Base-by-base conservation (phyloP, 37 sponge, comb jelly and placozoan species). In the Aphrocallistes beatrix region DNA sequence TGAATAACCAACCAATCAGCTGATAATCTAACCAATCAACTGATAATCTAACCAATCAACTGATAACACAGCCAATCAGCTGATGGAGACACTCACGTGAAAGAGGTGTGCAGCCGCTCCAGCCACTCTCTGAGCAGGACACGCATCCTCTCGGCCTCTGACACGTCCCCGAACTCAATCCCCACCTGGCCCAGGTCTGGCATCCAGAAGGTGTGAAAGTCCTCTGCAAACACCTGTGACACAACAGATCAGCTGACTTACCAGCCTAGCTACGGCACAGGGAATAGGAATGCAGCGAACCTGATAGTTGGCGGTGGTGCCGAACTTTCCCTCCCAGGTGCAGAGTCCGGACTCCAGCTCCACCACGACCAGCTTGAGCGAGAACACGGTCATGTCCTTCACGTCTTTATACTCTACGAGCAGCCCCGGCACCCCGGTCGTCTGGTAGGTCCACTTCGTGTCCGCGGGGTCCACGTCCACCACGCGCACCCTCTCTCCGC, bases 201-300 rank as follows among this genome's bases (percentile, higher is more conserved):
- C 37, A 51, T 36, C 39, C 48, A 25, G 49, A 93, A 93, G 30
- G 91, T 85, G 83, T 93, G 93, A 49, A 93, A 93, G 88, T 86
- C 88, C 75, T 60, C 75, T 13, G 75, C 75, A 13, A 60, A 32
- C 21, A 60, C 75, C 75, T 60, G n/a, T n/a, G 34, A 13, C 75
- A 60, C 32, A 21, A 3, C 75, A 60, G 3, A n/a, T n/a, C n/a
- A n/a, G n/a, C n/a, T n/a, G n/a, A n/a, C n/a, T n/a, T n/a, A n/a
- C n/a, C n/a, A n/a, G n/a, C n/a, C n/a, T n/a, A n/a, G n/a, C n/a
- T n/a, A n/a, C n/a, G n/a, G n/a, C n/a, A n/a, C n/a, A n/a, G n/a
- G n/a, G n/a, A n/a, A n/a, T n/a, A n/a, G n/a, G n/a, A 39, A 81
- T 75, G 87, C 90, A 88, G 49, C 85, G 75, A 19, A 89, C 93